These are phyloP conservation scores for Idaea biselata DNA, from an alignment of 2,888 invertebrate species.

Conservation along the genomic window DNA sequence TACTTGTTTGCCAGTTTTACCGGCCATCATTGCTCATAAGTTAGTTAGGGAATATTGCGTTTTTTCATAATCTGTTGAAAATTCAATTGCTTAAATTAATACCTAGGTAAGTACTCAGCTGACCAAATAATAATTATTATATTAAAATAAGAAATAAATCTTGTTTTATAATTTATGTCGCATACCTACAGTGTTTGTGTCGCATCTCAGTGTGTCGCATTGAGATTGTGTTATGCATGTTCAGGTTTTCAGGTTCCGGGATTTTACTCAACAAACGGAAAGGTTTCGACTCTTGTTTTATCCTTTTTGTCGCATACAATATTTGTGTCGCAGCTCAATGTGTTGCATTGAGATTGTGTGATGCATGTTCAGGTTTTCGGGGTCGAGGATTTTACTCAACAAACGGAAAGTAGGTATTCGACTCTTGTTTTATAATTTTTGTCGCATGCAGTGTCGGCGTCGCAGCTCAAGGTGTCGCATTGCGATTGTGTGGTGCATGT, in stretches of 20 bases:
- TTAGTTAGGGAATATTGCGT: too few relatives aligned
- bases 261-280: conserved; percentile 42
- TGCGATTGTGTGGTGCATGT: neutral
- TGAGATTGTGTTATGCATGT: too few relatives aligned
- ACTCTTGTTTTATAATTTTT: neutral
- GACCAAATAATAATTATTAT: too few relatives aligned
- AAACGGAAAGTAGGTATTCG: conserved; percentile 34
- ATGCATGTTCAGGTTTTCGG: neutral
- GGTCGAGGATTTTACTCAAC: conserved; percentile 37
- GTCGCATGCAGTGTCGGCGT: neutral
- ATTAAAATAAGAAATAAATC: too few relatives aligned
- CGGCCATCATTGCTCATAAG: too few relatives aligned
- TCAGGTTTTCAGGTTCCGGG: conserved; percentile 7
- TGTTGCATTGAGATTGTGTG: neutral
- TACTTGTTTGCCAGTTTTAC: too few relatives aligned
- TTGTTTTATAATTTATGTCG: too few relatives aligned
- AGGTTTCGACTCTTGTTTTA: conserved; percentile 12
- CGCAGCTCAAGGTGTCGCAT: neutral
- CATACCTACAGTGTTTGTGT: too few relatives aligned
- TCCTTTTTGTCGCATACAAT: neutral
- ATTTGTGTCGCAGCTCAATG: neutral
- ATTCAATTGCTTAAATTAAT: too few relatives aligned
- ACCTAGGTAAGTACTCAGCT: too few relatives aligned
- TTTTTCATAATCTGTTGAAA: too few relatives aligned
- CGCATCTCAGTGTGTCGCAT: too few relatives aligned